Percentiles rank a stretch among this genome's conserved stretches.
phyloP scores from a whole-genome alignment of 2,888 invertebrate species.

The Caprella mutica region DNA sequence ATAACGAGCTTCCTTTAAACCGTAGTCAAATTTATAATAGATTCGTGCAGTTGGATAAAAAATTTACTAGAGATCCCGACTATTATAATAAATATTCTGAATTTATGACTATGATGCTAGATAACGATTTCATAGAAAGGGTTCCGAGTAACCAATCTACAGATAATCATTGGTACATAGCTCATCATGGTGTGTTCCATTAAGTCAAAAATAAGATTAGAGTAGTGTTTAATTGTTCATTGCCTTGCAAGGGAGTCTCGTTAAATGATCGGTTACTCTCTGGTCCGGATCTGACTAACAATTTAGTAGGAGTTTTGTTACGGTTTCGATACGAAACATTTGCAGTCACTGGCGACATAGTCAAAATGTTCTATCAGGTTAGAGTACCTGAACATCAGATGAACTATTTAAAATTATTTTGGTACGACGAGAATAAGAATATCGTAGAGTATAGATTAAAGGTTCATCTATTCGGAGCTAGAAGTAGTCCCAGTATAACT shows the following conservation, averaged over 20 bases:
- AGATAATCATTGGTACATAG: too few species aligned
- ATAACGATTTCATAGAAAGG: not conserved
- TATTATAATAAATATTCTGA: not conserved
- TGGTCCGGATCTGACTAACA: not conserved
- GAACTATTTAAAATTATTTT: not conserved
- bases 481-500: not conserved
- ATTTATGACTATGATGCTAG: not conserved
- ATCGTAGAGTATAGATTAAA: not conserved
- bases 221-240: not conserved
- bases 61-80: too few species aligned
- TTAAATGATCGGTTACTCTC: not conserved
- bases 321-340: not conserved
- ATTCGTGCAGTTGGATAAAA: too few species aligned
- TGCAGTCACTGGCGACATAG: not conserved
- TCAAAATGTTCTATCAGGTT: not conserved
- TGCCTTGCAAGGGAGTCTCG: not conserved
- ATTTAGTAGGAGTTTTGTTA: too few species aligned
- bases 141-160: not conserved
- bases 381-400: not conserved
- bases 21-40: too few species aligned
- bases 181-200: too few species aligned
- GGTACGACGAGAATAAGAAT: not conserved
- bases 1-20: too few species aligned
- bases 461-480: not conserved
- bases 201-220: not conserved